Conservation (phyloP, 53 echinoderm and acorn worm genomes). For the Paracentrotus lividus region DNA sequence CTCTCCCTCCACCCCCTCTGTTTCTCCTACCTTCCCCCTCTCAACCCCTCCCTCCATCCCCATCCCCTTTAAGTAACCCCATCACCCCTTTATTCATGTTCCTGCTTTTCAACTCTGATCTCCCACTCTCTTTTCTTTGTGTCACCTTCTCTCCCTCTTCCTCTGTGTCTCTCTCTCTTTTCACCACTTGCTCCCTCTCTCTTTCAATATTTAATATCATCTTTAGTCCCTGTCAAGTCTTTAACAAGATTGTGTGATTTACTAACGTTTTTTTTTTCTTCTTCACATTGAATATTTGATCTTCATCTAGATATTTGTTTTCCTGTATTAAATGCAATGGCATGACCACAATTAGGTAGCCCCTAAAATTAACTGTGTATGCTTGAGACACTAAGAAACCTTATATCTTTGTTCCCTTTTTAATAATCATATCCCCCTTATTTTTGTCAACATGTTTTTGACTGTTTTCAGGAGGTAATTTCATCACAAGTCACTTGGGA, state of each 20-base stretch:
- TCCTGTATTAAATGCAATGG: background rate
- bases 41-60: background rate
- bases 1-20: background rate
- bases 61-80: background rate
- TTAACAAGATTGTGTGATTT: background rate
- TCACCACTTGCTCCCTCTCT: background rate
- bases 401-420: background rate
- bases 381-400: background rate
- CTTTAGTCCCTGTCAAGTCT: too few species aligned
- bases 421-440: background rate
- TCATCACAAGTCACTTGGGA: slow-evolving; percentile 5
- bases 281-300: background rate
- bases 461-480: background rate
- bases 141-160: background rate
- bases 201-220: background rate
- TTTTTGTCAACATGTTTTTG: slow-evolving; percentile 43
- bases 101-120: too few species aligned
- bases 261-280: background rate
- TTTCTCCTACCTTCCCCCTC: background rate
- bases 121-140: background rate
- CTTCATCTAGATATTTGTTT: background rate
- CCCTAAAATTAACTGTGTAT: background rate
- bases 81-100: background rate
- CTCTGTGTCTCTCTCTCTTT: background rate
- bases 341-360: background rate